A percentile compares a stretch with the other conserved stretches of the same genome.
These are phyloP conservation scores for Larimichthys crocea DNA, from an alignment of 2,113 vertebrate genomes.

Conservation along the genomic window DNA sequence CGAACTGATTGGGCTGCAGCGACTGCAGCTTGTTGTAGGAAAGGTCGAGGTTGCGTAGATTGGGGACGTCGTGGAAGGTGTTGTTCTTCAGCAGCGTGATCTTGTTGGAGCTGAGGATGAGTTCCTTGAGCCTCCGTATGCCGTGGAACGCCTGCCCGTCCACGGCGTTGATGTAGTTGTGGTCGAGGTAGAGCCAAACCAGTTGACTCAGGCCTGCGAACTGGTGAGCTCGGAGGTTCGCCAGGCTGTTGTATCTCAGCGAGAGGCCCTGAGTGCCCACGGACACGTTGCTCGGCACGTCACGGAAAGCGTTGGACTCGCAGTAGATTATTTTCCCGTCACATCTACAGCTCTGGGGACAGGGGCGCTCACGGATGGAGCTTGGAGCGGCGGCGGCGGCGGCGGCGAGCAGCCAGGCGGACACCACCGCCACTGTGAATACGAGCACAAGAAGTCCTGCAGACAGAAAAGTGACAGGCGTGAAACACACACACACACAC, in stretches of 20 bases:
- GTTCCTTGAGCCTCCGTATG: slow-evolving; percentile 94
- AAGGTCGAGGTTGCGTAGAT: slow-evolving; percentile 96
- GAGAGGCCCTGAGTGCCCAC: slow-evolving; percentile 95
- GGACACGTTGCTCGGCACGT: slow-evolving; percentile 96
- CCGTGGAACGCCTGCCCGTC: slow-evolving; percentile 95
- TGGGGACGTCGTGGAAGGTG: slow-evolving; percentile 94
- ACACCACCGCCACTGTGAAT: slow-evolving; percentile 80
- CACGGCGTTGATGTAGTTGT: slow-evolving; percentile 94
- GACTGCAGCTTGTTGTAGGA: slow-evolving; percentile 97
- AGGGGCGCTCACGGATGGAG: slow-evolving; percentile 90
- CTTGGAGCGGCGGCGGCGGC: slow-evolving; percentile 64
- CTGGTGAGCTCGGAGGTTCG: slow-evolving; percentile 91
- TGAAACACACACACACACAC: background rate
- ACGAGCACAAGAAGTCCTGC: slow-evolving; percentile 84
- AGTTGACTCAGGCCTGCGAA: slow-evolving; percentile 95
- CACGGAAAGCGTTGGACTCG: slow-evolving; percentile 94
- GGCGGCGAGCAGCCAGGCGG: slow-evolving; percentile 81
- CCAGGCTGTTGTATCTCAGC: slow-evolving; percentile 97
- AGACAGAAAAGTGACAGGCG: slow-evolving; percentile 57
- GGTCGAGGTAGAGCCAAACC: slow-evolving; percentile 98
- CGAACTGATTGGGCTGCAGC: slow-evolving; percentile 91
- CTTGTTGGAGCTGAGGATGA: slow-evolving; percentile 98
- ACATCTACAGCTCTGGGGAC: slow-evolving; percentile 94
- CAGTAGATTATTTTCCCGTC: slow-evolving; percentile 99
- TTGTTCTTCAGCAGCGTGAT: slow-evolving; percentile 92